Conservation (phyloP, 2,797 vertebrate genomes). For the Molossus alvarezi region DNA sequence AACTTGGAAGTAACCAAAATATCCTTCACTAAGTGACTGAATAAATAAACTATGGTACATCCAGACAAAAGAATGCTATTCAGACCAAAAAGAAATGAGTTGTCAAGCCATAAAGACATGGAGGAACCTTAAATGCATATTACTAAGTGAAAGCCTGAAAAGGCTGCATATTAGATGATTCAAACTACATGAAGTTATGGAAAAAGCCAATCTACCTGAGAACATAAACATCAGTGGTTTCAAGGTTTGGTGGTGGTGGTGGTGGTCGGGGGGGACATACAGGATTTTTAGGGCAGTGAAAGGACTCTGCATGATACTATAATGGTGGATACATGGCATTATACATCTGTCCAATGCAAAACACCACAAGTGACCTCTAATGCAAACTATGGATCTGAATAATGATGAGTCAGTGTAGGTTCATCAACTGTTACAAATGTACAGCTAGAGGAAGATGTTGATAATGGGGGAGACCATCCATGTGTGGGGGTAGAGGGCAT, state of each 20-base stretch:
- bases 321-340: neutral
- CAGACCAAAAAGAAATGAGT: neutral
- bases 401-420: neutral
- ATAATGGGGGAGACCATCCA: neutral
- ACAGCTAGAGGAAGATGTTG: neutral
- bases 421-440: neutral
- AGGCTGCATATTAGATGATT: neutral
- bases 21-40: neutral
- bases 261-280: neutral
- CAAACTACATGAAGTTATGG: neutral
- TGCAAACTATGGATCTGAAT: neutral
- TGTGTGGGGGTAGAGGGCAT: rapidly evolving
- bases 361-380: neutral
- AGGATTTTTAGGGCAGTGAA: neutral
- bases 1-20: neutral
- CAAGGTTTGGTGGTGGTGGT: no score
- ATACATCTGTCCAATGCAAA: neutral
- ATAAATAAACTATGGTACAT: neutral
- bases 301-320: neutral
- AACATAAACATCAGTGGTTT: neutral
- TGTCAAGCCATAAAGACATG: neutral
- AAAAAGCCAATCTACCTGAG: neutral
- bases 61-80: neutral
- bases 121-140: neutral
- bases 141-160: neutral